Base-by-base conservation (phyloP, 2,888 invertebrate genomes). In the Xylota segnis region DNA sequence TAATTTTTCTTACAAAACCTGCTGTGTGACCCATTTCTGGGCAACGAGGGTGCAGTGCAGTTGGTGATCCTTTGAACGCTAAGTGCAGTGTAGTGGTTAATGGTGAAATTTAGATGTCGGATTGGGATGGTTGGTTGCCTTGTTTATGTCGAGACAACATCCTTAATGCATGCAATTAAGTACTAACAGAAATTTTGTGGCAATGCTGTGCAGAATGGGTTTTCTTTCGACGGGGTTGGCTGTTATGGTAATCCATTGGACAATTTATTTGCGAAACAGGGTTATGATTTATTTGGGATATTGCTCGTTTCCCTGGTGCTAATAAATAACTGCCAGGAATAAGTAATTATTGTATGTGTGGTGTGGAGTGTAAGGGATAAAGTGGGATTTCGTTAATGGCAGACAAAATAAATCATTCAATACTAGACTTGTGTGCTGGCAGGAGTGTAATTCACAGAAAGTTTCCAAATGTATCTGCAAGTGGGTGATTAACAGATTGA, bases 81-180 rank as follows among this genome's bases (percentile, higher is more conserved):
- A 47, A 66, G 47, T 84, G 70, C 65, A 61, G 40, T 66, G 66
- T 75, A 71, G 81, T 81, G 71, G 81, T 84, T 71, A 84, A 84
- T 84, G 59, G 75, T 45, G 52, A 66, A 84, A 66, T 76, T 84
- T 71, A 81, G 84, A 56, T 52, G 81, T 34, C 63, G 43, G 43
- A n/a, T 37, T 34, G 1, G 61, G 54, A 78, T 65, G 72, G 50
- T 40, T 43, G 61, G 61, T 10, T 56, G 56, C 9, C 52, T 45
- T 23, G 43, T 72, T 72, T 29, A 23, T 37, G 37, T 45, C 9
- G 10, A 10, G n/a, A 56, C 45, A 23, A 27, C 65, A 16, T 37
- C 65, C 43, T 32, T 52, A 50, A 66, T 71, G 81, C 54, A 81
- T 81, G 81, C 58, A 66, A 54, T 71, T 71, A 43, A 14, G 43